Evolutionary conservation across 1,140 invertebrate genomes (phyloP).

Genomic region (Pinna nobilis): DNA sequence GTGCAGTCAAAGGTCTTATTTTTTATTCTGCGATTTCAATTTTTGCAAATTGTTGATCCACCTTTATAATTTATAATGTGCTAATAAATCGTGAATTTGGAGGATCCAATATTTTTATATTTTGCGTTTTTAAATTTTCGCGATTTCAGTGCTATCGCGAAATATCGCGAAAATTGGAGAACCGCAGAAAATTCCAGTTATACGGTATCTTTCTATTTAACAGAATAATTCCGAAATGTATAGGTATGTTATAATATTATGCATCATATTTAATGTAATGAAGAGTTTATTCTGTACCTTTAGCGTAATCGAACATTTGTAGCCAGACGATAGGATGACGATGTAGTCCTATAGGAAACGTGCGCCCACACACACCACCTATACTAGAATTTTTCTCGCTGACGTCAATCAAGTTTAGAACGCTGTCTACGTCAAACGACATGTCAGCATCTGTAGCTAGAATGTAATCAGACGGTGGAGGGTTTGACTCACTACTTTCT

Average conservation of each 20-base stretch:
- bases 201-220: too few species aligned
- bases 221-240: not conserved
- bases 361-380: slow-evolving; percentile 64
- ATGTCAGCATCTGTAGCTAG: slow-evolving; percentile 68
- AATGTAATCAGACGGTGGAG: slow-evolving; percentile 48
- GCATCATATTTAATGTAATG: slow-evolving; percentile 70
- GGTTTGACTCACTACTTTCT: not conserved
- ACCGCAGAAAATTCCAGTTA: too few species aligned
- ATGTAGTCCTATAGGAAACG: slow-evolving; percentile 58
- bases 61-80: too few species aligned
- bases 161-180: too few species aligned
- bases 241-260: not conserved
- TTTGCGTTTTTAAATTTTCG: too few species aligned
- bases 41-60: too few species aligned
- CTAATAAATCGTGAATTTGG: too few species aligned
- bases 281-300: slow-evolving; percentile 63
- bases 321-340: slow-evolving; percentile 79
- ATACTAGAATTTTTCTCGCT: slow-evolving; percentile 51
- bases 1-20: too few species aligned
- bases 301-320: slow-evolving; percentile 81
- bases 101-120: too few species aligned
- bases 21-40: too few species aligned
- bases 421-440: slow-evolving; percentile 58
- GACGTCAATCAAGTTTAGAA: slow-evolving; percentile 54
- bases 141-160: too few species aligned